Base-by-base conservation (phyloP, 1,140 invertebrate species). In the Neodiprion pinetum region DNA sequence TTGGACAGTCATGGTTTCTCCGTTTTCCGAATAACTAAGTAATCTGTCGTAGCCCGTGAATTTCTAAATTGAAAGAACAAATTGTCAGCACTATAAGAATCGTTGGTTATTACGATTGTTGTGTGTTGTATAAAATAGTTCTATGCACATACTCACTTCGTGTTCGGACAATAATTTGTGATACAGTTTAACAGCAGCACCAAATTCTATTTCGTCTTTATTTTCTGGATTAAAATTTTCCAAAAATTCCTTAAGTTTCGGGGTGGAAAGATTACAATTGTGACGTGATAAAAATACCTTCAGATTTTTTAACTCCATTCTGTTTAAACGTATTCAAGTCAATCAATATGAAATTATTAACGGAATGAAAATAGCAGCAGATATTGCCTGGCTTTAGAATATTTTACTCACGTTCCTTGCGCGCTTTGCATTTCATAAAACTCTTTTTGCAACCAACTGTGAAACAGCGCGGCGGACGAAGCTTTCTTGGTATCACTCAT, bases 391-490 rank as follows among this genome's bases (percentile, higher is more conserved):
- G 11, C n/a, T 17, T 61, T 12, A 61, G n/a, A 61, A 61, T 61
- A 61, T 9, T 61, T 80, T n/a, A 77, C 87, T 91, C 84, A 94
- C 93, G 90, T 93, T 90, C 93, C 92, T 84, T 90, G 86, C 2
- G 83, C 77, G 80, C 92, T 95, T 86, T 95, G 94, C 90, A 97
- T 94, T 2, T 89, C 86, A 88, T 96, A 96, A 88, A 97, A 97
- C 84, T 97, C 95, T 81, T 95, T 95, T 40, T 95, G 86, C 3
- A 98, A 86, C 95, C 95, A 97, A 76, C 94, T 90, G 87, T 97
- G 94, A 9, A 96, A 92, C 86, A 95, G 93, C 21, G 95, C 84
- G 12, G 94, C 93, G 89, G 96, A 95, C 9, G 94, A 90, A 9
- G 93, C 90, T 74, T 87, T 90, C 9, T 92, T 86, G 1, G 94